phyloP scores from a whole-genome alignment of 1,140 invertebrate genomes.

The Brachionus manjavacas region DNA sequence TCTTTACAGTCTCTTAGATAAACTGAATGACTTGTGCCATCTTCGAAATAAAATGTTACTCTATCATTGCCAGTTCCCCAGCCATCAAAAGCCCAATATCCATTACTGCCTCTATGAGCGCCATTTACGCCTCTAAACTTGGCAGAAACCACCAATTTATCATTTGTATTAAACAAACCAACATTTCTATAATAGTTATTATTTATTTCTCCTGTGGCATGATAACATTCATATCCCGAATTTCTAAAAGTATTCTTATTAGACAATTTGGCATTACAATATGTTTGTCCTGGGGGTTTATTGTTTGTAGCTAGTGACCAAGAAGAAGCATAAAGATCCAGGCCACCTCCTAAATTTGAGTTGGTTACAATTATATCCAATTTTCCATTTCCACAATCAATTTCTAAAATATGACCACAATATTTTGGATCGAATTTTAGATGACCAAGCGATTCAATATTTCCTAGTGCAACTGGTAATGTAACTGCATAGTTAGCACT shows the following conservation, averaged over 20 bases:
- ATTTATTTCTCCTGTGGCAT: not conserved
- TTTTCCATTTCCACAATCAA: not conserved
- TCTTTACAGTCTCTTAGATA: not conserved
- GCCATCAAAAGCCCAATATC: slow-evolving; percentile 19
- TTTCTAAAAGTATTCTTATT: not conserved
- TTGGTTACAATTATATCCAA: not conserved
- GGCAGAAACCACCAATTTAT: not conserved
- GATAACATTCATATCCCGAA: not conserved
- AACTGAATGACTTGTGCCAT: not conserved
- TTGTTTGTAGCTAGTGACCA: not conserved
- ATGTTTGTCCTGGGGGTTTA: not conserved
- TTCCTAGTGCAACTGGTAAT: not conserved
- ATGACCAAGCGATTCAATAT: not conserved
- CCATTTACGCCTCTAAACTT: not conserved
- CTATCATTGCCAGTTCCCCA: not conserved
- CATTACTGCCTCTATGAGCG: not conserved
- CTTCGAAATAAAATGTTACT: not conserved
- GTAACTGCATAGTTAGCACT: not conserved
- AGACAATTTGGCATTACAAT: not conserved
- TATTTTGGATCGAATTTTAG: not conserved
- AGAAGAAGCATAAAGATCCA: not conserved
- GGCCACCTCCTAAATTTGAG: not conserved
- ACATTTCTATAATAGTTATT: slow-evolving; percentile 10
- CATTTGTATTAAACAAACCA: not conserved
- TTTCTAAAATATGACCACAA: not conserved